Conservation (phyloP, 2,888 invertebrate species). For the Stictocephala bisonia region DNA sequence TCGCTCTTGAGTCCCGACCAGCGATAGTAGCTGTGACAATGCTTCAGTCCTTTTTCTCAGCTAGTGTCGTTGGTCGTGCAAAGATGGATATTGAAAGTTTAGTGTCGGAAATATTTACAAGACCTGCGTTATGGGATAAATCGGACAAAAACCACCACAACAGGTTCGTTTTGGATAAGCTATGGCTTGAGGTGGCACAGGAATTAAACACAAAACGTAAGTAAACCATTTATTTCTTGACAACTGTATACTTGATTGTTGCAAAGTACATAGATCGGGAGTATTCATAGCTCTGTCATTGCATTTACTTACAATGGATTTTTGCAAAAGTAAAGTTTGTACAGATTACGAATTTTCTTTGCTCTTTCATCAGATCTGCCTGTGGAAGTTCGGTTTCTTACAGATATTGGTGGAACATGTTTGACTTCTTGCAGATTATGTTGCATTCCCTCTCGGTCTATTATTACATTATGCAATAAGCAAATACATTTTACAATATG, state of each 20-base stretch:
- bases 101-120: conserved; percentile 8
- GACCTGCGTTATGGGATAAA: conserved; percentile 32
- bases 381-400: conserved; percentile 22
- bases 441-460: conserved; percentile 43
- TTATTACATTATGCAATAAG: conserved; percentile 49
- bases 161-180: conserved; percentile 31
- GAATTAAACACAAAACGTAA: conserved; percentile 18
- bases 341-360: conserved; percentile 14
- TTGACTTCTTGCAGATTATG: not conserved
- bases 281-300: conserved; percentile 4
- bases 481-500: conserved; percentile 47
- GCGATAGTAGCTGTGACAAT: conserved; percentile 13
- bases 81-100: conserved; percentile 29
- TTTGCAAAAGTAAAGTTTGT: conserved; percentile 13
- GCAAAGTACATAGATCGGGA: conserved; percentile 4
- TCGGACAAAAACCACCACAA: conserved; percentile 27
- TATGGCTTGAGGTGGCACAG: conserved; percentile 29
- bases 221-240: conserved; percentile 15
- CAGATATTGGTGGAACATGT: conserved; percentile 16
- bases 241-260: not conserved
- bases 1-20: not conserved
- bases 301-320: conserved; percentile 7
- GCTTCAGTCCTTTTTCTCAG: conserved; percentile 13
- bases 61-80: conserved; percentile 13
- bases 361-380: conserved; percentile 6